Percentiles rank a stretch among this genome's conserved stretches.
phyloP scores from a whole-genome alignment of 2,888 invertebrate genomes.

The Chrysolina haemoptera region DNA sequence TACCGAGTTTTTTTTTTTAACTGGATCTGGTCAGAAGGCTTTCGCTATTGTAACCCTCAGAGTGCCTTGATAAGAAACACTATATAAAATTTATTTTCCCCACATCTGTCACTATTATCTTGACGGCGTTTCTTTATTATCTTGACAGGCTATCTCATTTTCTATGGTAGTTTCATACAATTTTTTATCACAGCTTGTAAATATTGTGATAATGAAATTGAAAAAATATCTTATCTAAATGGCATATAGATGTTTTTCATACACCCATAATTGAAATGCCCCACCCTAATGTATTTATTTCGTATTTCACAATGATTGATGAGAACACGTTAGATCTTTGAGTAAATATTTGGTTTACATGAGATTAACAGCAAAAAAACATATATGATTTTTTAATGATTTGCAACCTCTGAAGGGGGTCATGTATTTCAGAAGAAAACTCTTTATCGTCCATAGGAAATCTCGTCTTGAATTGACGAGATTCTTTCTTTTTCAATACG shows the following conservation, averaged over 20 bases:
- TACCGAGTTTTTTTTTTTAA: no score
- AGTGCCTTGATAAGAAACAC: no score
- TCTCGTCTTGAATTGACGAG: no score
- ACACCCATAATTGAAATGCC: not conserved
- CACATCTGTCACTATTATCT: not conserved
- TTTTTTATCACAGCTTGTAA: not conserved
- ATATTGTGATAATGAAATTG: not conserved
- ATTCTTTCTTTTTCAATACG: no score
- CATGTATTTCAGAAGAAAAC: no score
- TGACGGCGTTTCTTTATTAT: not conserved
- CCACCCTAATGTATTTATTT: not conserved
- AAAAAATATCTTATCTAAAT: slow-evolving; percentile 17
- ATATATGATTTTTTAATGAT: no score
- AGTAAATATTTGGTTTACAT: no score
- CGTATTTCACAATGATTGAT: not conserved
- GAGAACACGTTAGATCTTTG: not conserved
- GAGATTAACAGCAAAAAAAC: no score
- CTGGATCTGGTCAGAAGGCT: no score
- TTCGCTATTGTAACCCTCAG: no score
- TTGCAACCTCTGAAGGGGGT: no score
- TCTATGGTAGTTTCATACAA: not conserved
- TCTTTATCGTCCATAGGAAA: no score
- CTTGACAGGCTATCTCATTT: not conserved
- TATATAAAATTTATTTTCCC: not conserved
- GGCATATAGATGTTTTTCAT: slow-evolving; percentile 18